phyloP scores from a whole-genome alignment of 1,140 invertebrate species.

The Drosophila tropicalis region DNA sequence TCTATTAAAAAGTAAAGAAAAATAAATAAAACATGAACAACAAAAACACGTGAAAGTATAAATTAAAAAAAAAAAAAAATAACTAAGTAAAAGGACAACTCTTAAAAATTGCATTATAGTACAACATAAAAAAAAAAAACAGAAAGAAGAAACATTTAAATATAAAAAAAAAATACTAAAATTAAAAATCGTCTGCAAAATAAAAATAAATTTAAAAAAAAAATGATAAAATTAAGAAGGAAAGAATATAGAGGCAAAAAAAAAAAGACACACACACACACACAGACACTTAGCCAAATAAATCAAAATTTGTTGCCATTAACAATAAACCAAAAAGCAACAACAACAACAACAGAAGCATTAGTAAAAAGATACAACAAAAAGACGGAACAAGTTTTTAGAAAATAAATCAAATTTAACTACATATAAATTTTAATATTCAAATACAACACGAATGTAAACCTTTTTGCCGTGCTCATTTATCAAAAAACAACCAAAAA shows the following conservation, averaged over 20 bases:
- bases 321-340: conserved; percentile 3
- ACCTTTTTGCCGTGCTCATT: conserved; percentile 25
- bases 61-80: too few relatives aligned
- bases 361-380: background rate
- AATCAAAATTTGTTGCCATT: conserved; percentile 78
- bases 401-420: conserved; percentile 18
- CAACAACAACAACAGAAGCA: background rate
- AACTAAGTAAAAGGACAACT: conserved; percentile 9
- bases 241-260: conserved; percentile 1
- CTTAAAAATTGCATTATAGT: conserved; percentile 44
- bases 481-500: too few relatives aligned
- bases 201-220: conserved; percentile 9
- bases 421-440: conserved; percentile 11
- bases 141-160: conserved; percentile 20
- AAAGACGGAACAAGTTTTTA: conserved; percentile 4
- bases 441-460: conserved; percentile 17
- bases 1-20: conserved; percentile 7
- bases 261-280: conserved; percentile 12
- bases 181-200: conserved; percentile 14
- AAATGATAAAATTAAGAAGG: conserved; percentile 12
- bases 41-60: conserved; percentile 11
- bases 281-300: conserved; percentile 64
- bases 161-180: conserved; percentile 29
- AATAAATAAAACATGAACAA: conserved; percentile 23
- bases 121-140: conserved; percentile 31